These are phyloP conservation scores for Eupithecia inturbata DNA, from an alignment of 2,888 invertebrate genomes.

Conservation along the genomic window DNA sequence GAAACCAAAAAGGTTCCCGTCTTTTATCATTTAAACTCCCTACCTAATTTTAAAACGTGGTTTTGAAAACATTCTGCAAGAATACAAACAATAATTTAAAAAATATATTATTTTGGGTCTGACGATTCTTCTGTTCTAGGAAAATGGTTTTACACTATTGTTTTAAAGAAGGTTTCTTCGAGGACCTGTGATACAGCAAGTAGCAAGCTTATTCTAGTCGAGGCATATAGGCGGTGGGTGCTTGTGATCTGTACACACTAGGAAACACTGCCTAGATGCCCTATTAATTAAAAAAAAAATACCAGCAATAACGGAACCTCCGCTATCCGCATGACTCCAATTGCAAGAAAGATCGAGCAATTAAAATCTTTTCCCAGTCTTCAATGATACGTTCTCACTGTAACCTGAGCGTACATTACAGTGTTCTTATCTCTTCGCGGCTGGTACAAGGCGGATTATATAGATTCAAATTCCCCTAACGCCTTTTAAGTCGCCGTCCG, in stretches of 20 bases:
- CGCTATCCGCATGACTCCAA: not conserved
- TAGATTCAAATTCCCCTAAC: slow-evolving; percentile 58
- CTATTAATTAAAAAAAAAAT: not conserved
- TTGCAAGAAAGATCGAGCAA: not conserved
- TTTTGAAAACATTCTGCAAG: no score
- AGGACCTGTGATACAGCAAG: not conserved
- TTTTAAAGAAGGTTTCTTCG: not conserved
- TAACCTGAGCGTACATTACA: slow-evolving; percentile 39
- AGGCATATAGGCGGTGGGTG: not conserved
- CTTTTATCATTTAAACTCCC: no score
- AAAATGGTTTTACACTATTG: not conserved
- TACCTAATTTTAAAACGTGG: no score
- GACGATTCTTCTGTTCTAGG: not conserved
- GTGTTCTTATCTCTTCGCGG: slow-evolving; percentile 51
- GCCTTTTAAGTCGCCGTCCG: slow-evolving; percentile 71
- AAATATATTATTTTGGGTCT: not conserved
- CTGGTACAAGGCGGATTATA: slow-evolving; percentile 53
- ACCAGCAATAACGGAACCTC: not conserved
- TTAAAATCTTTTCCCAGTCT: slow-evolving; percentile 2
- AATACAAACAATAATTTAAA: not conserved
- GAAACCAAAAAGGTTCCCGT: no score
- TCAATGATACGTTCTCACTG: slow-evolving; percentile 27
- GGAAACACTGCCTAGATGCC: not conserved
- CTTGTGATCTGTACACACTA: not conserved
- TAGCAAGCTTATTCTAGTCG: not conserved